A percentile compares a stretch with the other conserved stretches of the same genome.
Evolutionary conservation across 2,797 vertebrate species (phyloP).

Genomic region (Pristis pectinata): DNA sequence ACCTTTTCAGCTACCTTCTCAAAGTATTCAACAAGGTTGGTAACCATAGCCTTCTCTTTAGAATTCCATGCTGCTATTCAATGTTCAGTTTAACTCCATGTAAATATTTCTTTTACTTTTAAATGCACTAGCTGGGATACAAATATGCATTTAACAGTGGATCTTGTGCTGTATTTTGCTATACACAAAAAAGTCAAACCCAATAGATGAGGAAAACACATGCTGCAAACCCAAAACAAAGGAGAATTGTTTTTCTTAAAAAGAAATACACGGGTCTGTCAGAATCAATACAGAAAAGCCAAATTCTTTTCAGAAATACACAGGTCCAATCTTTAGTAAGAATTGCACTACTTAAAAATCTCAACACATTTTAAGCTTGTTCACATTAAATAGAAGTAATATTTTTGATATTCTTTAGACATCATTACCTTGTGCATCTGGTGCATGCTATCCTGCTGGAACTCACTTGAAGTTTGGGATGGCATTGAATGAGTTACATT

Average conservation of each 20-base stretch:
- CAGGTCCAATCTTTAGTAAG: neutral
- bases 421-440: conserved; percentile 83
- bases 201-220: neutral
- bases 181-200: neutral
- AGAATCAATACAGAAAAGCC: neutral
- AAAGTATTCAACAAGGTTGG: too few relatives aligned
- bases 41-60: too few relatives aligned
- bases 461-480: conserved; percentile 75
- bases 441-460: conserved; percentile 81
- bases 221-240: neutral
- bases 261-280: neutral
- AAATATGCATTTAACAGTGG: neutral
- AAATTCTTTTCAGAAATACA: neutral
- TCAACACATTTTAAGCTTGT: neutral
- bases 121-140: neutral
- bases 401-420: conserved; percentile 13
- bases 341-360: neutral
- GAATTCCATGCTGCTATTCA: neutral
- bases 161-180: neutral
- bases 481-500: conserved; percentile 77
- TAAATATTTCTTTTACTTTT: neutral
- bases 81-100: neutral
- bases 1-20: too few relatives aligned
- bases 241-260: neutral
- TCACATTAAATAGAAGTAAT: neutral